Evolutionary conservation across 2,888 invertebrate genomes (phyloP).

Genomic region (Xylocampa areola): DNA sequence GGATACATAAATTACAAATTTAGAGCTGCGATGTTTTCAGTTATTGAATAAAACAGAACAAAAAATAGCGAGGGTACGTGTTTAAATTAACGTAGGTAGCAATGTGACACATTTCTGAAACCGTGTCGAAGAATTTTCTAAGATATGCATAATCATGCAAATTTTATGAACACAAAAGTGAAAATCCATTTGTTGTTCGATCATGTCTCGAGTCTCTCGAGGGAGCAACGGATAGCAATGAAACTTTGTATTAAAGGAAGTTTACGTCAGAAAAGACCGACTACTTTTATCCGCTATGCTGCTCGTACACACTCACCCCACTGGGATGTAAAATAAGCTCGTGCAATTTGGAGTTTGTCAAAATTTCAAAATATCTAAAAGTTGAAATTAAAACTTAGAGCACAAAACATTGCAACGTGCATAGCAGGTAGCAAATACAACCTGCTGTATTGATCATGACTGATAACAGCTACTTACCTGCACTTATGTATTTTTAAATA

Average conservation of each 20-base stretch:
- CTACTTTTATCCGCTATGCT: conserved; percentile 18
- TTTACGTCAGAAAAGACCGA: conserved; percentile 15
- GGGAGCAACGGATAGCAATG: conserved; percentile 3
- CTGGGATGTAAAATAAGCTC: conserved; percentile 15
- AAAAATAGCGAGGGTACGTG: no score
- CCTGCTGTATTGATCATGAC: no score
- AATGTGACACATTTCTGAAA: neutral
- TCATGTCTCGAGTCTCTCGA: conserved; percentile 8
- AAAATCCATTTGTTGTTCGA: neutral
- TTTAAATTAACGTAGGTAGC: no score
- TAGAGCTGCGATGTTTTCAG: no score
- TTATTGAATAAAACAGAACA: no score
- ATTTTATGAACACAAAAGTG: neutral
- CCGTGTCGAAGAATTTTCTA: neutral
- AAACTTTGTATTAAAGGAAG: conserved; percentile 19
- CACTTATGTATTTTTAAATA: no score
- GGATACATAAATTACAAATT: no score
- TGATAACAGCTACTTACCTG: no score
- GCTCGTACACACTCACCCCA: conserved; percentile 3
- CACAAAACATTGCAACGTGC: no score
- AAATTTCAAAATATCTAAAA: conserved; percentile 4
- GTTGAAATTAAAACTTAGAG: neutral
- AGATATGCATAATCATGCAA: neutral
- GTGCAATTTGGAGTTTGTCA: conserved; percentile 9
- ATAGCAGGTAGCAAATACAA: no score